Percentiles rank a stretch among this genome's conserved stretches.
Conservation (phyloP, 2,797 vertebrate genomes). For the Denticeps clupeoides region DNA sequence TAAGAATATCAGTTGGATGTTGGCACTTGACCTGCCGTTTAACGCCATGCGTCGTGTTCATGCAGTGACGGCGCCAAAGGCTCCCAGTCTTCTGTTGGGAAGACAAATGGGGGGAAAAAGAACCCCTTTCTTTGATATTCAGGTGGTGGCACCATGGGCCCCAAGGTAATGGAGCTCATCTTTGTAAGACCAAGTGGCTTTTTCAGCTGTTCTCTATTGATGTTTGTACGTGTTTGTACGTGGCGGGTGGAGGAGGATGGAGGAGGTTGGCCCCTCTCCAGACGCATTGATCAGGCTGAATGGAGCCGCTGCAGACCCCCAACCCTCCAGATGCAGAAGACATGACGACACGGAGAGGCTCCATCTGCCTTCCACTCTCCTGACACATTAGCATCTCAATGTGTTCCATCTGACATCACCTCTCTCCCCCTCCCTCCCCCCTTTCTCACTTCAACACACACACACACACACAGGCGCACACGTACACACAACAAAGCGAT, state of each 20-base stretch:
- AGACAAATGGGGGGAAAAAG: too few species aligned
- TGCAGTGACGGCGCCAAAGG: too few species aligned
- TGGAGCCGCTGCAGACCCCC: conserved; percentile 23
- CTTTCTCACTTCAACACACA: background rate
- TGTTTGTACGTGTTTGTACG: conserved; percentile 2
- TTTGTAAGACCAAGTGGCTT: conserved; percentile 7
- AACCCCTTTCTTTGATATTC: too few species aligned
- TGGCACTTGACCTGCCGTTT: too few species aligned
- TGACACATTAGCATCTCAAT: conserved; percentile 34
- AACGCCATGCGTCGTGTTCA: too few species aligned
- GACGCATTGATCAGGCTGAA: conserved; percentile 34
- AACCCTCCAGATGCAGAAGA: conserved; percentile 36
- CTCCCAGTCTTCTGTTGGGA: too few species aligned
- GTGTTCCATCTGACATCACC: conserved; percentile 35
- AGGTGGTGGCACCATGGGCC: too few species aligned
- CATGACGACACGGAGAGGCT: conserved; percentile 37
- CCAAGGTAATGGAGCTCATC: too few species aligned
- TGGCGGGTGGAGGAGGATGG: conserved; percentile 2
- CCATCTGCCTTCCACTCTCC: conserved; percentile 31
- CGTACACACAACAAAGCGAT: background rate
- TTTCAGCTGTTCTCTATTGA: background rate
- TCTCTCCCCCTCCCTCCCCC: conserved; percentile 23
- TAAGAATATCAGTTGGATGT: too few species aligned
- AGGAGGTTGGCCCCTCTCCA: conserved; percentile 18
- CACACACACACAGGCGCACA: background rate